Conservation (phyloP, 2,113 vertebrate genomes). For the Crotalus horridus region DNA sequence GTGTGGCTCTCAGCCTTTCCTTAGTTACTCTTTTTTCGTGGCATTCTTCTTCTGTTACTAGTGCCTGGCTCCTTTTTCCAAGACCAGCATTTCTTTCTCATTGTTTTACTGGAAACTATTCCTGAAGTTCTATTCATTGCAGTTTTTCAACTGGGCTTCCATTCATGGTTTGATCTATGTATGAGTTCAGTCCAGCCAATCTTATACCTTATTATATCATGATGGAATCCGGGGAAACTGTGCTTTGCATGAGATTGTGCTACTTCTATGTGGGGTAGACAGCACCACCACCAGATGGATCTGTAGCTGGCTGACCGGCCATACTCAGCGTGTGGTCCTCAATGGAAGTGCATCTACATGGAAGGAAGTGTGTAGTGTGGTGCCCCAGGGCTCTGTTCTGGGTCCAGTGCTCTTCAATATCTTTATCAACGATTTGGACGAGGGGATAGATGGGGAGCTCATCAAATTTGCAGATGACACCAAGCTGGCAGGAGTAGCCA, state of each 20-base stretch:
- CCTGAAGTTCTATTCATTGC: neutral
- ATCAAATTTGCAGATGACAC: too few relatives aligned
- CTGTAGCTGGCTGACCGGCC: too few relatives aligned
- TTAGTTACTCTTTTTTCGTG: neutral
- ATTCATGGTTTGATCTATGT: neutral
- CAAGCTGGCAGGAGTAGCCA: too few relatives aligned
- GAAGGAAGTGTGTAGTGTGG: too few relatives aligned
- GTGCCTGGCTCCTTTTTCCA: neutral
- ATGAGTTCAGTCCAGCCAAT: neutral
- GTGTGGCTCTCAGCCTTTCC: neutral
- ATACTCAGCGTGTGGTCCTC: too few relatives aligned
- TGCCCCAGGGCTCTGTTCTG: too few relatives aligned
- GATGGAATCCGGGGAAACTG: neutral
- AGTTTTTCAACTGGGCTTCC: neutral
- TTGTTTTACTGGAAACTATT: neutral
- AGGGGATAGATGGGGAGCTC: too few relatives aligned
- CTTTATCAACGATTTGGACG: too few relatives aligned
- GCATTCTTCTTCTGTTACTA: neutral
- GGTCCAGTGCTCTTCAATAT: too few relatives aligned
- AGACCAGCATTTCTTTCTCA: neutral
- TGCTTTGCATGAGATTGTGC: neutral
- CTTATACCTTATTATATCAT: neutral
- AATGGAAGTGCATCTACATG: too few relatives aligned
- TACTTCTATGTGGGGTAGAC: neutral
- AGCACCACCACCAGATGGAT: too few relatives aligned